phyloP scores from a whole-genome alignment of 2,888 invertebrate species.

The Troglohyphantes excavatus region DNA sequence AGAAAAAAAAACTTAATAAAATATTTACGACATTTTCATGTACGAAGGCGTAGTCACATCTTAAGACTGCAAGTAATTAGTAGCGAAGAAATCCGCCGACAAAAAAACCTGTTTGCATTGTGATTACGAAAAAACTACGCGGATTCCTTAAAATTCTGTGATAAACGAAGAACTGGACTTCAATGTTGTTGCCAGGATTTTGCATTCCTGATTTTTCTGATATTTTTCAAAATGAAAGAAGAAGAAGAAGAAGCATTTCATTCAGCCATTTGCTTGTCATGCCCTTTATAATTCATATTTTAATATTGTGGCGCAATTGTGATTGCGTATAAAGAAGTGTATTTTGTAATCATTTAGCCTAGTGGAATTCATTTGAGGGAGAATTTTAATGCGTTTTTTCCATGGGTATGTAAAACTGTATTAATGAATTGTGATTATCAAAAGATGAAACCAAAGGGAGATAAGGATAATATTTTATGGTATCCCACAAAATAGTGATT shows the following conservation, averaged over 20 bases:
- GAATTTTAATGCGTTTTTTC: background rate
- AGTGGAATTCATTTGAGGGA: background rate
- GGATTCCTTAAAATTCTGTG: conserved; percentile 67
- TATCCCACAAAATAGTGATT: too few species aligned
- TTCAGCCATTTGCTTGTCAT: background rate
- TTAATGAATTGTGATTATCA: background rate
- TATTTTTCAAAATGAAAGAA: conserved; percentile 6
- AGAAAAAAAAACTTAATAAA: background rate
- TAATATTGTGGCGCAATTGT: background rate
- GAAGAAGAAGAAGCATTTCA: background rate
- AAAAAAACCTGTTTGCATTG: background rate
- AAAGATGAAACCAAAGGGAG: background rate
- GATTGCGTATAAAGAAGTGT: background rate
- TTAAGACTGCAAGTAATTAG: background rate
- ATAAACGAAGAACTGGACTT: conserved; percentile 58
- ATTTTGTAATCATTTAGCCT: background rate
- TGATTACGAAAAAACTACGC: background rate
- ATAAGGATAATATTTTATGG: too few species aligned
- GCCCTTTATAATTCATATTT: background rate
- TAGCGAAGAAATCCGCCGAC: too few species aligned
- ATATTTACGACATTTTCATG: background rate
- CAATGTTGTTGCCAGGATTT: conserved; percentile 23
- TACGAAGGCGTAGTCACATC: background rate
- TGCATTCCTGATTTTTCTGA: background rate
- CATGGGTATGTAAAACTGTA: background rate